Percentiles rank a stretch among this genome's conserved stretches.
Conservation (phyloP, 1,140 invertebrate genomes). For the Ostrea denselamellosa region DNA sequence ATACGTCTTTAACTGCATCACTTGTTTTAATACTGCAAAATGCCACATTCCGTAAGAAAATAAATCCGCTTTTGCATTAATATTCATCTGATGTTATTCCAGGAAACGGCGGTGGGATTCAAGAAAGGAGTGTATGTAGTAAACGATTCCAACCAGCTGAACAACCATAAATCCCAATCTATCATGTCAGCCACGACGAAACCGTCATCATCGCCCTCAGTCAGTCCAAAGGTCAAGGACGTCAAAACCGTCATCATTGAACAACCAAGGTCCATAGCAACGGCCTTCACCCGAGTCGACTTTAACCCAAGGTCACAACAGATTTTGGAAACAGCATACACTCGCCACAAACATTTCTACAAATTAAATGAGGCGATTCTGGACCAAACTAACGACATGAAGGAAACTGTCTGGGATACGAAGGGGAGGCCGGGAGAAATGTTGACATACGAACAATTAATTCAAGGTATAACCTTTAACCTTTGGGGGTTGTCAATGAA, state of each 20-base stretch:
- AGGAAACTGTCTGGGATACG: conserved; percentile 49
- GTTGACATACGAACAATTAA: conserved; percentile 55
- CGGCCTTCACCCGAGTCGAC: conserved; percentile 48
- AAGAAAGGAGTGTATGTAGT: conserved; percentile 52
- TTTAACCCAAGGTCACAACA: conserved; percentile 53
- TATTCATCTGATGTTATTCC: conserved; percentile 6
- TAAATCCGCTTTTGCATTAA: background rate
- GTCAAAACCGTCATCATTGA: conserved; percentile 42
- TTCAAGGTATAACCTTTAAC: conserved; percentile 50
- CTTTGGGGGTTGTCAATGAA: too few species aligned
- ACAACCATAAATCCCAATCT: conserved; percentile 40
- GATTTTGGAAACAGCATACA: conserved; percentile 48
- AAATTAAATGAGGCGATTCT: conserved; percentile 43
- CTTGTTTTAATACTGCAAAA: conserved; percentile 11
- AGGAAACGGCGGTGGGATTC: conserved; percentile 51
- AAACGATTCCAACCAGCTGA: conserved; percentile 42
- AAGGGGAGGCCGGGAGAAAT: conserved; percentile 53
- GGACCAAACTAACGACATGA: conserved; percentile 49
- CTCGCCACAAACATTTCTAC: conserved; percentile 47
- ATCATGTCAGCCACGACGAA: conserved; percentile 20
- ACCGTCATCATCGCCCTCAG: conserved; percentile 39
- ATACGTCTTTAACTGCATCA: background rate
- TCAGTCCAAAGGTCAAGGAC: background rate
- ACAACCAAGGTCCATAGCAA: conserved; percentile 50
- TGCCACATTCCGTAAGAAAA: conserved; percentile 25